Conservation (phyloP, 2,113 vertebrate species). For the Megaptera novaeangliae region DNA sequence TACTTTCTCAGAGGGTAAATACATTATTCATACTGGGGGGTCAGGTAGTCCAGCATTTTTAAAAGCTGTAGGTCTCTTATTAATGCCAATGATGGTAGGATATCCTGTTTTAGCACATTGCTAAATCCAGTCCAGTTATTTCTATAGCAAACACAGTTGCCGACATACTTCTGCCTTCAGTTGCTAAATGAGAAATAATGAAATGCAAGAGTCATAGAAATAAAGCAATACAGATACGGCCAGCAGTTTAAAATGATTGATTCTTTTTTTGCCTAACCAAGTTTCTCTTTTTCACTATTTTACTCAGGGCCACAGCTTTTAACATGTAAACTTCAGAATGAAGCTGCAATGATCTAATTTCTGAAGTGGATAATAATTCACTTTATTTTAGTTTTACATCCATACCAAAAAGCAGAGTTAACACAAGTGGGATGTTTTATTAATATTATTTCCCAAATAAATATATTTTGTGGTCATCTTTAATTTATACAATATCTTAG, state of each 20-base stretch:
- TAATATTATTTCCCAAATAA: not conserved
- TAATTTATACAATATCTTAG: not conserved
- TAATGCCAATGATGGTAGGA: not conserved
- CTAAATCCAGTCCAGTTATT: not conserved
- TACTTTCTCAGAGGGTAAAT: conserved; percentile 7
- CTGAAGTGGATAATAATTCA: not conserved
- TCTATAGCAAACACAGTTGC: not conserved
- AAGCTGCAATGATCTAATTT: not conserved
- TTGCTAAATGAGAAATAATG: not conserved
- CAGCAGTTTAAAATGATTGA: not conserved
- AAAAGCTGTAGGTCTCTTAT: not conserved
- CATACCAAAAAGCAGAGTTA: not conserved
- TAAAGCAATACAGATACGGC: not conserved
- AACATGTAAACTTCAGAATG: not conserved
- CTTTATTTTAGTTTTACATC: not conserved
- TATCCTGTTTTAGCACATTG: not conserved
- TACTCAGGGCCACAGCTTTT: not conserved
- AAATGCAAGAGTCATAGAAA: not conserved
- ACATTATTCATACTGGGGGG: not conserved
- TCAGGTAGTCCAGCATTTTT: not conserved
- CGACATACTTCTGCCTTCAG: not conserved
- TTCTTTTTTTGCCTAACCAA: not conserved
- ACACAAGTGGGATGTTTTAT: not conserved
- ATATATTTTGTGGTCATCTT: not conserved
- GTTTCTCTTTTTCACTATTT: not conserved